Base-by-base conservation (phyloP, 2,113 vertebrate genomes). In the Nibea albiflora region DNA sequence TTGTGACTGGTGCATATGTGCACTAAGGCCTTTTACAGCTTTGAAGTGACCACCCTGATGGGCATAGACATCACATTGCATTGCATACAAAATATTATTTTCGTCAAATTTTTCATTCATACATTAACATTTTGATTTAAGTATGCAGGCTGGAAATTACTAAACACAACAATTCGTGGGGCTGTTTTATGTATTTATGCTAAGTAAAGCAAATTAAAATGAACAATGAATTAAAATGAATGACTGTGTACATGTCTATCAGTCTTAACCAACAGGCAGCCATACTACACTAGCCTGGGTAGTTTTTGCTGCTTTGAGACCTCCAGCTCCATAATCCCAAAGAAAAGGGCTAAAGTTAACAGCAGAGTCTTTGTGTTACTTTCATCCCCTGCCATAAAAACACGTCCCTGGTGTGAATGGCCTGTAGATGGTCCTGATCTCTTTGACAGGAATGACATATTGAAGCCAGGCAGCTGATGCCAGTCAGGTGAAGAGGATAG, bases 361-460 rank as follows among this genome's bases (percentile, higher is more conserved):
- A 53, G 26, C 60, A 68, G 54, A 77, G 46, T 80, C 66, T 91
- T 79, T 83, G 82, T 84, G 61, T 81, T 80, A 57, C 75, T 83
- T 63, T 92, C 79, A 83, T 61, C 83, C 61, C 62, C 74, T 80
- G 76, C 70, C 82, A 54, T 88, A 81, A 62, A 73, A 66, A 22
- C 49, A 11, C 61, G 54, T 78, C 78, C 63, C 56, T 10, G 54
- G 78, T 77, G 58, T 69, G 60, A 76, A 54, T 42, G 60, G 67
- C 78, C 81, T 53, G 80, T 71, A 61, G 84, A 81, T 64, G 61
- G 64, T 83, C 47, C 68, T 72, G 74, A 84, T 92, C 83, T 85
- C 66, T 83, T 69, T 89, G 88, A 89, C 85, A 68, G 77, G 50
- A 73, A 64, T 84, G 84, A 85, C 79, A 87, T 68, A 24, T 82